Evolutionary conservation across 2,888 invertebrate genomes (phyloP).

Genomic region (Altica lythri): DNA sequence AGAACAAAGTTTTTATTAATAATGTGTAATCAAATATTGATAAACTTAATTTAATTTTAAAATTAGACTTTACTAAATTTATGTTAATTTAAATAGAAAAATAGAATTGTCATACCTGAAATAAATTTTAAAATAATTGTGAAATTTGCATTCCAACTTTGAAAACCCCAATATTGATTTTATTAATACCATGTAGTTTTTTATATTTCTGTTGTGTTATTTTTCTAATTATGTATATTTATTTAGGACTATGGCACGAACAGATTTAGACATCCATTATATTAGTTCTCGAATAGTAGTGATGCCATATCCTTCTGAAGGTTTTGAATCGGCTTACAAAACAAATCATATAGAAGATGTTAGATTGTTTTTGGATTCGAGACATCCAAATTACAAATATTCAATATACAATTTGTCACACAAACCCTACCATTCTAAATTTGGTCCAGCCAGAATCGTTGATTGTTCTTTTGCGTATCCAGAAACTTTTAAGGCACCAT

Average conservation of each 20-base stretch:
- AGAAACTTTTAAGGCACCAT: slow-evolving; percentile 72
- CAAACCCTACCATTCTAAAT: slow-evolving; percentile 59
- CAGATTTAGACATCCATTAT: slow-evolving; percentile 90
- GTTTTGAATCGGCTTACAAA: slow-evolving; percentile 89
- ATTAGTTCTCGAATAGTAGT: slow-evolving; percentile 89
- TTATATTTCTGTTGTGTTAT: slow-evolving; percentile 13
- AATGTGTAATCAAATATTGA: no score
- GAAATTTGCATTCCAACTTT: no score
- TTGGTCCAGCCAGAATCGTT: slow-evolving; percentile 66
- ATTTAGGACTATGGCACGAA: slow-evolving; percentile 77
- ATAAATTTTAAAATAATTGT: no score
- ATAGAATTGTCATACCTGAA: no score
- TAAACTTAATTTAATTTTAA: no score
- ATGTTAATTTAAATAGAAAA: slow-evolving; percentile 11
- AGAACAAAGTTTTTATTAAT: no score
- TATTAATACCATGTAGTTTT: no score
- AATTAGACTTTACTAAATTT: slow-evolving; percentile 41
- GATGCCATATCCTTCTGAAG: slow-evolving; percentile 95
- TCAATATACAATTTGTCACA: slow-evolving; percentile 85
- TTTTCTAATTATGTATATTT: slow-evolving; percentile 8
- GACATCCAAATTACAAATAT: slow-evolving; percentile 75
- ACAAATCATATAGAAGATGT: slow-evolving; percentile 94
- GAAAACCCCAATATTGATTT: no score
- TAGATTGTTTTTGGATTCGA: slow-evolving; percentile 75
- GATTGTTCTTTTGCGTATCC: slow-evolving; percentile 71